These are phyloP conservation scores for Meta bourneti DNA, from an alignment of 2,888 invertebrate species.

Conservation along the genomic window DNA sequence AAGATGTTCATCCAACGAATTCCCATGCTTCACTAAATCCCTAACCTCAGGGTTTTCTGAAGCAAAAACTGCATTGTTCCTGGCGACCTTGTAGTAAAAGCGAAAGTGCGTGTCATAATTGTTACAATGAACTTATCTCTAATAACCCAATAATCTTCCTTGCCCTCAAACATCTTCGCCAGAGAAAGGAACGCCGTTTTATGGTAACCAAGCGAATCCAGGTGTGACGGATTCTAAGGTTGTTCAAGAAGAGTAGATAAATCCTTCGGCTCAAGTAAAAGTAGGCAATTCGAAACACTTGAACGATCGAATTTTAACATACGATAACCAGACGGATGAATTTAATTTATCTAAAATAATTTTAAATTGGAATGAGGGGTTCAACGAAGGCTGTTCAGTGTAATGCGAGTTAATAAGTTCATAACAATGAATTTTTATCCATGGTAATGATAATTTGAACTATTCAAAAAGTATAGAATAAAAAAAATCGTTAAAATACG, in stretches of 20 bases:
- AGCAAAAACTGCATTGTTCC: slow-evolving; percentile 44
- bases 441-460: too few species aligned
- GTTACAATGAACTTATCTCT: slow-evolving; percentile 71
- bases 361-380: neutral
- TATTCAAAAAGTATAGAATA: too few species aligned
- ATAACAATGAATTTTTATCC: too few species aligned
- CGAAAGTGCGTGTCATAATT: slow-evolving; percentile 67
- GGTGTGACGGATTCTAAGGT: slow-evolving; percentile 43
- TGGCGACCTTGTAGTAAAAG: slow-evolving; percentile 61
- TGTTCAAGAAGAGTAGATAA: slow-evolving; percentile 11
- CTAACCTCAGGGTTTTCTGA: neutral
- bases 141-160: slow-evolving; percentile 69
- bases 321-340: neutral
- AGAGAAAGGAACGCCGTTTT: slow-evolving; percentile 55
- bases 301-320: neutral
- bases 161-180: slow-evolving; percentile 17
- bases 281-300: neutral
- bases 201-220: slow-evolving; percentile 62
- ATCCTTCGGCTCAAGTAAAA: slow-evolving; percentile 15
- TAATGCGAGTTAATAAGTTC: too few species aligned
- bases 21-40: neutral
- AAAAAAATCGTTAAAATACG: too few species aligned
- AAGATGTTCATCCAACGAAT: too few species aligned
- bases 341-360: neutral
- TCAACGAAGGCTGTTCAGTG: neutral